Percentiles rank a stretch among this genome's conserved stretches.
Evolutionary conservation across 2,888 invertebrate genomes (phyloP).

Genomic region (Synergus umbraculus): DNA sequence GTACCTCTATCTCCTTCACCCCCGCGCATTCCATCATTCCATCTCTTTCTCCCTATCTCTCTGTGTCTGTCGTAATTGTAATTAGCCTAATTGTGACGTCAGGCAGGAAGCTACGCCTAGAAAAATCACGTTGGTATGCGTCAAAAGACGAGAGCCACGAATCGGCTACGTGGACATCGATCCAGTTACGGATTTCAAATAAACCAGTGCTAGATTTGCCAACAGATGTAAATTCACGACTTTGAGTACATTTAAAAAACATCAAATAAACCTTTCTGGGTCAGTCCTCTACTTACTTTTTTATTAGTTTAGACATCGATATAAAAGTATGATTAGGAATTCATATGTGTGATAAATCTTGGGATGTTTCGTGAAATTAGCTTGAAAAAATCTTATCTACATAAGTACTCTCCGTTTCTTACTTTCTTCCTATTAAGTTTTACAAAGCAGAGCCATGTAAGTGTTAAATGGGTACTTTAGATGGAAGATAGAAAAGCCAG

Average conservation of each 20-base stretch:
- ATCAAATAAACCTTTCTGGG: slow-evolving; percentile 7
- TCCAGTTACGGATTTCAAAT: background rate
- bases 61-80: slow-evolving; percentile 71
- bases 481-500: slow-evolving; percentile 31
- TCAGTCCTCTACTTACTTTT: background rate
- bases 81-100: slow-evolving; percentile 76
- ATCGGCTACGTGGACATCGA: slow-evolving; percentile 17
- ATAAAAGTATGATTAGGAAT: background rate
- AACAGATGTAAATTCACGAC: background rate
- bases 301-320: background rate
- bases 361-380: background rate
- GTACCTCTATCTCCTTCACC: slow-evolving; percentile 50
- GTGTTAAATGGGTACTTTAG: slow-evolving; percentile 41
- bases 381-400: slow-evolving; percentile 36
- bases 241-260: background rate
- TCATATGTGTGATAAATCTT: background rate
- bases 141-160: slow-evolving; percentile 13
- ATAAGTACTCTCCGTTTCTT: slow-evolving; percentile 13
- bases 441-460: slow-evolving; percentile 37
- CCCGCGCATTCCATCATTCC: slow-evolving; percentile 51
- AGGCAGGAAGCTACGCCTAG: slow-evolving; percentile 76
- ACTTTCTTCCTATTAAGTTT: slow-evolving; percentile 25
- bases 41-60: slow-evolving; percentile 44
- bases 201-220: background rate
- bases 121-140: slow-evolving; percentile 62